Evolutionary conservation across 2,797 vertebrate species (phyloP).

Genomic region (Borostomias antarcticus): DNA sequence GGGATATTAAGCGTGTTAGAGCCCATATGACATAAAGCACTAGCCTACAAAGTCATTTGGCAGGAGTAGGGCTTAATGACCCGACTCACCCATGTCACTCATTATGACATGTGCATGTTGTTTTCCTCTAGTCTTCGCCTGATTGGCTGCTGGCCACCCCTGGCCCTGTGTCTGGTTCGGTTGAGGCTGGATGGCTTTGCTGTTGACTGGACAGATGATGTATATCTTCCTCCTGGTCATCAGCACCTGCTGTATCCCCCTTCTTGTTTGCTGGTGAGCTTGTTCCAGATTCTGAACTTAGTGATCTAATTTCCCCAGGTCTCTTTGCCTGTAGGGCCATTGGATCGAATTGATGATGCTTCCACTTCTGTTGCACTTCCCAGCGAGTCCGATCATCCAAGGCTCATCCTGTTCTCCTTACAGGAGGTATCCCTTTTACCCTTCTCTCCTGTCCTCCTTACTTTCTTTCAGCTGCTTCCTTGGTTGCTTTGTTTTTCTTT

Average conservation of each 20-base stretch:
- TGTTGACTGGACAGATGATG: too few relatives aligned
- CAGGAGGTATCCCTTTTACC: background rate
- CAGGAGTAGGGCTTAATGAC: too few relatives aligned
- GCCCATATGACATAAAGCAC: too few relatives aligned
- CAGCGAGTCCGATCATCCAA: background rate
- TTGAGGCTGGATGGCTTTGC: too few relatives aligned
- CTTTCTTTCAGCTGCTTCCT: background rate
- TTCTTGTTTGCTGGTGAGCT: background rate
- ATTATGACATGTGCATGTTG: too few relatives aligned
- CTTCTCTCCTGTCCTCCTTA: background rate
- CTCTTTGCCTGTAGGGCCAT: background rate
- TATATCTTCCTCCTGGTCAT: too few relatives aligned
- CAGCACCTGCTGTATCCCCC: background rate
- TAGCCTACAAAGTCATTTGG: too few relatives aligned
- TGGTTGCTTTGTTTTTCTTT: background rate
- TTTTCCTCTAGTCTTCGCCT: too few relatives aligned
- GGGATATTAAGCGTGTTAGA: too few relatives aligned
- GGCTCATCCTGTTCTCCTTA: background rate
- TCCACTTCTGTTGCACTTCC: background rate
- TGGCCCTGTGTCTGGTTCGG: too few relatives aligned
- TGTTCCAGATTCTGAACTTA: background rate
- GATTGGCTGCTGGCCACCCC: too few relatives aligned
- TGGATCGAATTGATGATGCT: background rate
- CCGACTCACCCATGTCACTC: too few relatives aligned
- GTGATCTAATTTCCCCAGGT: background rate